A percentile compares a stretch with the other conserved stretches of the same genome.
Conservation (phyloP, 2,888 invertebrate species). For the Patella caerulea region DNA sequence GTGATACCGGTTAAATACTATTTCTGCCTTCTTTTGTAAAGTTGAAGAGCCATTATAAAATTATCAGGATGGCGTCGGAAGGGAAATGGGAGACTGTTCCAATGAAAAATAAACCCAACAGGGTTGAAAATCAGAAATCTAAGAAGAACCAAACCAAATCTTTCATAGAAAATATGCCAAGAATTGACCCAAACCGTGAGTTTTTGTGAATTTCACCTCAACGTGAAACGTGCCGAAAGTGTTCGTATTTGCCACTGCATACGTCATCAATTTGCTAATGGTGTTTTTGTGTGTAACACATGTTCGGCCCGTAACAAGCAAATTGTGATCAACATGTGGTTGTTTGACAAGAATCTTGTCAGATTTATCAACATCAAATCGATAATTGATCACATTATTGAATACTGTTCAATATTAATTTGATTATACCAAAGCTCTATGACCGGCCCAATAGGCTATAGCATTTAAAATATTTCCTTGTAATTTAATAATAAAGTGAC, state of each 20-base stretch:
- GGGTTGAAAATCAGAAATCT: constrained; percentile 39
- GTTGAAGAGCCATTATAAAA: not conserved
- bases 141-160: constrained; percentile 55
- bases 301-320: too few species aligned
- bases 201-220: not conserved
- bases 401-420: too few species aligned
- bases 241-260: not conserved
- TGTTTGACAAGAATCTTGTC: not conserved
- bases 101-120: constrained; percentile 51
- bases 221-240: too few species aligned
- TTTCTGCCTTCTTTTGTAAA: not conserved
- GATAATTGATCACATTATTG: not conserved
- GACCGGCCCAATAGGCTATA: too few species aligned
- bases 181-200: constrained; percentile 51
- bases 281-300: too few species aligned
- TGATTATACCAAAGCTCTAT: too few species aligned
- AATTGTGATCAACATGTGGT: constrained; percentile 6
- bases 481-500: too few species aligned
- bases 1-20: not conserved
- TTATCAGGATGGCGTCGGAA: constrained; percentile 47
- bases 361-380: not conserved
- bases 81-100: constrained; percentile 60
- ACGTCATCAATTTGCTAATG: not conserved
- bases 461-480: too few species aligned
- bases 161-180: constrained; percentile 56